Conservation (phyloP, 2,888 invertebrate species). For the Argyresthia albistria region DNA sequence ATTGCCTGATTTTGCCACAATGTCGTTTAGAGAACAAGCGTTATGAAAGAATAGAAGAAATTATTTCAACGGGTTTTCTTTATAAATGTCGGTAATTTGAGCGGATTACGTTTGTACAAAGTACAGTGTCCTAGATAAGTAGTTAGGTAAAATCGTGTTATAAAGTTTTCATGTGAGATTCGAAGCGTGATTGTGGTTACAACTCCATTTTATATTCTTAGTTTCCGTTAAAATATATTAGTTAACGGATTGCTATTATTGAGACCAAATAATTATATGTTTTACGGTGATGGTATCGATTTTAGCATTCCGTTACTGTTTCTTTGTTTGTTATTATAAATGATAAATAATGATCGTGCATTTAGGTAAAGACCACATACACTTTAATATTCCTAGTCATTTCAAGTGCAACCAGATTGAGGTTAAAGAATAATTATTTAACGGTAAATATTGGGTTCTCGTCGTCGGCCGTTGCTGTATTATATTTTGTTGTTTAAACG, state of each 20-base stretch:
- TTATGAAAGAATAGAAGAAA: slow-evolving; percentile 27
- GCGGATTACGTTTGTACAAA: slow-evolving; percentile 67
- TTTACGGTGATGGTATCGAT: slow-evolving; percentile 67
- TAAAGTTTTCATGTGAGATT: slow-evolving; percentile 50
- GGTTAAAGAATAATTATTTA: slow-evolving; percentile 58
- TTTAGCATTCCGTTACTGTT: slow-evolving; percentile 64
- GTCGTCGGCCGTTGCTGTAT: slow-evolving; percentile 41
- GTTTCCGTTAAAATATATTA: slow-evolving; percentile 25
- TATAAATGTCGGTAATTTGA: slow-evolving; percentile 40
- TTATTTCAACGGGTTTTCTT: slow-evolving; percentile 38
- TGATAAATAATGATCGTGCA: slow-evolving; percentile 28
- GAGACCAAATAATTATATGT: slow-evolving; percentile 72
- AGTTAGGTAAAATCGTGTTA: slow-evolving; percentile 67
- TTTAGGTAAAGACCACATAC: slow-evolving; percentile 55
- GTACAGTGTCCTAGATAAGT: slow-evolving; percentile 73
- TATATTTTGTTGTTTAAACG: slow-evolving; percentile 44
- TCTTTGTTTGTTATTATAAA: slow-evolving; percentile 27
- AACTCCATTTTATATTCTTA: slow-evolving; percentile 22
- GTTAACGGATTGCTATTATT: slow-evolving; percentile 58
- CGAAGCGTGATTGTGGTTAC: slow-evolving; percentile 52
- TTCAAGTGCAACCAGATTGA: slow-evolving; percentile 68
- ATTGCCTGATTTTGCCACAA: slow-evolving; percentile 52
- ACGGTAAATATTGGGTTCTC: slow-evolving; percentile 29
- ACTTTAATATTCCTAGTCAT: slow-evolving; percentile 70
- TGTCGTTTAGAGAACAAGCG: slow-evolving; percentile 30